Percentiles rank a stretch among this genome's conserved stretches.
Conservation (phyloP, 2,888 invertebrate genomes). For the Cephus runcator region DNA sequence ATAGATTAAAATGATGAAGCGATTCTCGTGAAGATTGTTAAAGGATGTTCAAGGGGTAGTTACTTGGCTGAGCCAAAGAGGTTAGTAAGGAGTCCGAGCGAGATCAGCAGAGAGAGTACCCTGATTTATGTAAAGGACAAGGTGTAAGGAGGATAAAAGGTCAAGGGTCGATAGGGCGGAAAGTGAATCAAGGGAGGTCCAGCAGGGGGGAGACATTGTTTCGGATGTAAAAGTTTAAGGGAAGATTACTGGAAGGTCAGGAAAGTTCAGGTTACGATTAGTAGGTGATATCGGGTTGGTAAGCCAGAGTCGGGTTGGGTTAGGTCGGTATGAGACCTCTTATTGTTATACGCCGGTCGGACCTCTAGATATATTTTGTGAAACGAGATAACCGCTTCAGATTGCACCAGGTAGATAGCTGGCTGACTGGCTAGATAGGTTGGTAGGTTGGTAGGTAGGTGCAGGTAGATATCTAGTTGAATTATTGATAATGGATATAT, state of each 20-base stretch:
- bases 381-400: conserved; percentile 28
- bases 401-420: conserved; percentile 18
- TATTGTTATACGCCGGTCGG: not conserved
- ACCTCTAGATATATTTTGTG: conserved; percentile 17
- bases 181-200: not conserved
- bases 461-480: conserved; percentile 21
- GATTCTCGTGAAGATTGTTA: not conserved
- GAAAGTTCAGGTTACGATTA: no score
- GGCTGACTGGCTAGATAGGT: conserved; percentile 4
- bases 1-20: not conserved
- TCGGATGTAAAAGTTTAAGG: conserved; percentile 9
- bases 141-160: not conserved
- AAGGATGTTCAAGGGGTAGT: no score
- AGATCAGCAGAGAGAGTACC: not conserved
- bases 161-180: not conserved
- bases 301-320: no score
- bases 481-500: conserved; percentile 38
- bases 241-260: conserved; percentile 9
- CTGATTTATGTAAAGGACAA: not conserved
- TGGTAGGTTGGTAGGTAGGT: no score
- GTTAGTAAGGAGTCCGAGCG: not conserved
- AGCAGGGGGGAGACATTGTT: not conserved
- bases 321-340: no score
- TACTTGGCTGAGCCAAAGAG: no score
- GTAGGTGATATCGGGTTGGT: no score